Percentiles rank a stretch among this genome's conserved stretches.
Conservation (phyloP, 1,140 invertebrate species). For the Aphelinus certus region DNA sequence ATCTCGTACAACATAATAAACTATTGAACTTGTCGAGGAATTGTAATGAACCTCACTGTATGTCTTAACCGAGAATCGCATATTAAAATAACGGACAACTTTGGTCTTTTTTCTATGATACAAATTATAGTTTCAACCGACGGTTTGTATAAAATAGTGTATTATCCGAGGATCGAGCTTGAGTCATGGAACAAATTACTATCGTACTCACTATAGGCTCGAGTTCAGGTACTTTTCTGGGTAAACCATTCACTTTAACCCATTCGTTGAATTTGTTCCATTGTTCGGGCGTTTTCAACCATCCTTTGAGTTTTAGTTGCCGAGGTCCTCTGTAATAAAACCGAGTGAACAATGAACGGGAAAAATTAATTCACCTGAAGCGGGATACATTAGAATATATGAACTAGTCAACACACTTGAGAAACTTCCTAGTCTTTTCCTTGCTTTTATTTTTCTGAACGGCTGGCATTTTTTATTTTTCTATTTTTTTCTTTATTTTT, state of each 20-base stretch:
- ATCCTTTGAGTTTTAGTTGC: conserved; percentile 41
- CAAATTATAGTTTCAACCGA: too few species aligned
- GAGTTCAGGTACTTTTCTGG: conserved; percentile 42
- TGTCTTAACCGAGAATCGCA: too few species aligned
- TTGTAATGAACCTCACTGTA: too few species aligned
- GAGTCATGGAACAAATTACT: too few species aligned
- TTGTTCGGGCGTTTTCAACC: conserved; percentile 47
- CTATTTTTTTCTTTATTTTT: neutral
- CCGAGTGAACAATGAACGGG: neutral
- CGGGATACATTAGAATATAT: neutral
- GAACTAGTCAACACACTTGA: too few species aligned
- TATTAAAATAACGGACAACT: too few species aligned
- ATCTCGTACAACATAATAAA: too few species aligned
- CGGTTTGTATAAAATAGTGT: too few species aligned
- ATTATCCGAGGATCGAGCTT: too few species aligned
- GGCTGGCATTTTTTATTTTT: conserved; percentile 15
- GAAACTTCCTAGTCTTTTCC: neutral
- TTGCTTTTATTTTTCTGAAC: conserved; percentile 10
- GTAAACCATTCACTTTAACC: conserved; percentile 45
- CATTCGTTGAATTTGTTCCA: conserved; percentile 50
- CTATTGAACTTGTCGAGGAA: too few species aligned
- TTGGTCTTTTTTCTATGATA: too few species aligned
- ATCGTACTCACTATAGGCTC: conserved; percentile 41
- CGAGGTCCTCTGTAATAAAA: conserved; percentile 1
- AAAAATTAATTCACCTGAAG: neutral